Conservation (phyloP, 2,113 vertebrate species). For the Lontra canadensis region DNA sequence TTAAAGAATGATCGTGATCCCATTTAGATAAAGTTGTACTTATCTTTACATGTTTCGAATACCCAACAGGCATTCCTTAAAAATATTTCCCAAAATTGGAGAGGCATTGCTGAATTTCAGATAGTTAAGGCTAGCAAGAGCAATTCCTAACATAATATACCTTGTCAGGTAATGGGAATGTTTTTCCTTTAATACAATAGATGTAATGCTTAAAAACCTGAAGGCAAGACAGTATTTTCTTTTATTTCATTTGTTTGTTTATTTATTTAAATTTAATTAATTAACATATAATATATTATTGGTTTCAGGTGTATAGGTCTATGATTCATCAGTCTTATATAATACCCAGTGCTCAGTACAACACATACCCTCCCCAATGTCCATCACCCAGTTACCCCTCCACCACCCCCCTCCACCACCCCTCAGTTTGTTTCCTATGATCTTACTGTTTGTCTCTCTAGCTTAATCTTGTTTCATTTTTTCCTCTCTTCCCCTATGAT, state of each 20-base stretch:
- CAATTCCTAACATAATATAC: background rate
- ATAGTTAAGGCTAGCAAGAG: background rate
- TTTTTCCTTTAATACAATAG: background rate
- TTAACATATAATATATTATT: background rate
- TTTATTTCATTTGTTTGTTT: background rate
- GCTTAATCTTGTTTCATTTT: too few relatives aligned
- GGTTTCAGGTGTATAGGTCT: background rate
- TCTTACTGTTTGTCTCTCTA: background rate
- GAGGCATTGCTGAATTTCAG: background rate
- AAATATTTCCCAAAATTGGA: background rate
- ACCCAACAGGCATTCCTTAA: background rate
- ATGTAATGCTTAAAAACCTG: background rate
- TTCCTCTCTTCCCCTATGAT: too few relatives aligned
- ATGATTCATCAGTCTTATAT: background rate
- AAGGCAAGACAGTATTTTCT: background rate
- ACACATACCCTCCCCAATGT: background rate
- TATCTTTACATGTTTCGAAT: conserved; percentile 1
- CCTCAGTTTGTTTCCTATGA: background rate
- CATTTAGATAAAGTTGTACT: background rate
- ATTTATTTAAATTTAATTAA: background rate
- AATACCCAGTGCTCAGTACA: background rate
- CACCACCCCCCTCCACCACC: too few relatives aligned
- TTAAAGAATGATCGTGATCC: background rate
- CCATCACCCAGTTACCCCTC: background rate
- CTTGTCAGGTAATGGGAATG: background rate